Percentiles rank a stretch among this genome's conserved stretches.
Evolutionary conservation across 2,113 vertebrate genomes (phyloP).

Genomic region (Mormyrus iriodes): DNA sequence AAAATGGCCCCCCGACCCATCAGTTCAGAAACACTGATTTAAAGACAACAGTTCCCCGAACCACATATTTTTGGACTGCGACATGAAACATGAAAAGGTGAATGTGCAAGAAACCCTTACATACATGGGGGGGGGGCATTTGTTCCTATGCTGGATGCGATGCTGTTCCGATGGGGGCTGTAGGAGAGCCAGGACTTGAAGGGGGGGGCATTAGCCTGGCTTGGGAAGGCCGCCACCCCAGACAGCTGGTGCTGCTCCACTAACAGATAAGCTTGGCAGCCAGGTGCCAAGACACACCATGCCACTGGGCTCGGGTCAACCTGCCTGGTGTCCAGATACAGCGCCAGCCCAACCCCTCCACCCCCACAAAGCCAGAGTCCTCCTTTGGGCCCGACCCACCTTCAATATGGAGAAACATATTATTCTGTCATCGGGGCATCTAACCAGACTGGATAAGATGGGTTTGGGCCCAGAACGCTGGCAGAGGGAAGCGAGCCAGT

Average conservation of each 20-base stretch:
- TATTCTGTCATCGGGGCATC: not conserved
- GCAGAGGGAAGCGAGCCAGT: not conserved
- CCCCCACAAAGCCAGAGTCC: not conserved
- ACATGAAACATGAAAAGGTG: too few species aligned
- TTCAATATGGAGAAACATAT: not conserved
- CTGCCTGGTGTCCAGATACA: not conserved
- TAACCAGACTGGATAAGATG: not conserved
- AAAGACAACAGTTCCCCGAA: too few species aligned
- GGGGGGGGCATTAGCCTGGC: not conserved
- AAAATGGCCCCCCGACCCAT: too few species aligned
- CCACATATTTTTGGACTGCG: too few species aligned
- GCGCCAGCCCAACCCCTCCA: not conserved
- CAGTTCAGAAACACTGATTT: too few species aligned
- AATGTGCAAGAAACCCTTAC: not conserved
- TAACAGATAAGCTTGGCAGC: not conserved
- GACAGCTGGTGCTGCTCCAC: not conserved
- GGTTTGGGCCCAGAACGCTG: not conserved
- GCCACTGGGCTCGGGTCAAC: not conserved
- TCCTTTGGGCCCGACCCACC: not conserved
- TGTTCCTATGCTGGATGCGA: not conserved
- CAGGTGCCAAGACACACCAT: not conserved
- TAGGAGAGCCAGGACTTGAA: not conserved
- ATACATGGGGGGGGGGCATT: not conserved
- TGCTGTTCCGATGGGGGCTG: not conserved
- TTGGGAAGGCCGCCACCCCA: not conserved